Percentiles rank a stretch among this genome's conserved stretches.
These are phyloP conservation scores for Carassius carassius DNA, from an alignment of 2,113 vertebrate species.

Conservation along the genomic window DNA sequence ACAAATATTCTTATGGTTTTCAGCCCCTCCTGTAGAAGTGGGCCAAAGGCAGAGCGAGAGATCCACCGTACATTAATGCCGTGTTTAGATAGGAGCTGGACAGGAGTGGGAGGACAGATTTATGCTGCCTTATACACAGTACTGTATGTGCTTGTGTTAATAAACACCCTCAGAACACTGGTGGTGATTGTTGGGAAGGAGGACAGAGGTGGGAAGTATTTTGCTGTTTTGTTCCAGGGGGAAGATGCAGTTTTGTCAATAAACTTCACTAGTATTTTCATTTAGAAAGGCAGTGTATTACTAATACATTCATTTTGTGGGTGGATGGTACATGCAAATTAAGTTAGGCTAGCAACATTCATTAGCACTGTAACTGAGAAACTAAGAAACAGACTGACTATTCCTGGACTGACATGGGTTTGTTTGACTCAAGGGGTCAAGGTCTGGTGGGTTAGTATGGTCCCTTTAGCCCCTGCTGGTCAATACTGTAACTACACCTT, in stretches of 20 bases:
- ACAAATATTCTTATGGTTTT: no score
- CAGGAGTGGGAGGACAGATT: constrained; percentile 33
- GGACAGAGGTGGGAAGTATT: constrained; percentile 14
- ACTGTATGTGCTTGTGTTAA: constrained; percentile 46
- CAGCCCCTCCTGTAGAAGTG: not conserved
- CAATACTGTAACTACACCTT: not conserved
- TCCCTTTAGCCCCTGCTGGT: not conserved
- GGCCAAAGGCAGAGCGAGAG: not conserved
- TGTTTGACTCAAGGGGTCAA: not conserved
- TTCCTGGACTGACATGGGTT: not conserved
- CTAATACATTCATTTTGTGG: constrained; percentile 7
- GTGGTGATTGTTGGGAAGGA: constrained; percentile 7
- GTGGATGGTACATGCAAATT: not conserved
- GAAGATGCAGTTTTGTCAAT: constrained; percentile 26
- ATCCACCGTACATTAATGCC: constrained; percentile 10
- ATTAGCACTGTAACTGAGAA: not conserved
- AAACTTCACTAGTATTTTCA: constrained; percentile 2
- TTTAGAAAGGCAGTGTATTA: not conserved
- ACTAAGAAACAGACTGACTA: not conserved
- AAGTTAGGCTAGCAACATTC: not conserved
- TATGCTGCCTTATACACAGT: constrained; percentile 43
- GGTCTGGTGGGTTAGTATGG: not conserved
- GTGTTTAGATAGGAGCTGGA: constrained; percentile 25
- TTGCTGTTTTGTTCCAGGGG: not conserved
- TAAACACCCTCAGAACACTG: constrained; percentile 41